Evolutionary conservation across 2,888 invertebrate genomes (phyloP).

Genomic region (Stenotaenia linearis): DNA sequence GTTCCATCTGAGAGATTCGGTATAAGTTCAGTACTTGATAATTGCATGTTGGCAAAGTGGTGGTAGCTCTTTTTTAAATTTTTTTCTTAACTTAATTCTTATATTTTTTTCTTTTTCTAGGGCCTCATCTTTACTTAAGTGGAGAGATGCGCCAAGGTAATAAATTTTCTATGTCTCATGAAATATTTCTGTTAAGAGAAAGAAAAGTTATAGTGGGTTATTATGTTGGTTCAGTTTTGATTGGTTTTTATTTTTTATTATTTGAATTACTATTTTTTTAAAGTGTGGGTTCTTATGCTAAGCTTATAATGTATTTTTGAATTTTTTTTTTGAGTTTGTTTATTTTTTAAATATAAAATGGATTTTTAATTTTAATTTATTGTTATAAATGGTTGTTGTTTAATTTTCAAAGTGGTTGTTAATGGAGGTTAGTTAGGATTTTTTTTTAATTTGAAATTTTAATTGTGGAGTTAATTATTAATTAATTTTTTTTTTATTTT

Average conservation of each 20-base stretch:
- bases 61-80: not conserved
- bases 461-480: no score
- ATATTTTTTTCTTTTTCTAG: not conserved
- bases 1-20: not conserved
- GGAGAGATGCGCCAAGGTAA: not conserved
- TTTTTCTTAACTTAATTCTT: no score
- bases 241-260: not conserved
- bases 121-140: not conserved
- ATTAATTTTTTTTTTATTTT: not conserved
- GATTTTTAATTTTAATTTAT: no score
- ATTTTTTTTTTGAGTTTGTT: no score
- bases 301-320: not conserved
- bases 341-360: no score
- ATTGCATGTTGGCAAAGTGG: not conserved
- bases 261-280: not conserved
- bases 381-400: no score
- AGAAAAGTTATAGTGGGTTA: not conserved
- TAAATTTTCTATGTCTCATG: not conserved
- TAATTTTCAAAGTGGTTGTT: no score
- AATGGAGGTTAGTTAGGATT: no score
- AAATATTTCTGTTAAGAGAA: not conserved
- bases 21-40: not conserved
- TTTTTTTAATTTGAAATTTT: not conserved
- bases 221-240: not conserved
- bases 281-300: not conserved